Evolutionary conservation across 1,140 invertebrate species (phyloP).

Genomic region (Parapsyche elsis): DNA sequence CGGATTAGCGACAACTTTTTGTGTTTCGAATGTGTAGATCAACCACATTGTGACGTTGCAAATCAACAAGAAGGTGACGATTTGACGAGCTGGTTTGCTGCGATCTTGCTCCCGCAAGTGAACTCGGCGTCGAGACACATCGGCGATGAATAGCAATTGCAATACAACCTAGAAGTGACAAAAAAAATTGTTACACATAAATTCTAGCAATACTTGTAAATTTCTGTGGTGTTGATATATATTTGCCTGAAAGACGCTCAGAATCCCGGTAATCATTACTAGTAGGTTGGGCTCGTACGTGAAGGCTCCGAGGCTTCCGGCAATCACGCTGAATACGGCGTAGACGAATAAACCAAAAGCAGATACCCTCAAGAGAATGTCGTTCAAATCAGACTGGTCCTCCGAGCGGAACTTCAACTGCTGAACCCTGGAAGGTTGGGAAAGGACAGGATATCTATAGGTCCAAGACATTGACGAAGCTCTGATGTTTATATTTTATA

Average conservation of each 20-base stretch:
- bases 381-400: constrained; percentile 88
- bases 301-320: constrained; percentile 84
- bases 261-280: constrained; percentile 87
- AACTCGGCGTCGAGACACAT: constrained; percentile 91
- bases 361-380: constrained; percentile 89
- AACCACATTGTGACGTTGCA: constrained; percentile 96
- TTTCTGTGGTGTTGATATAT: constrained; percentile 18
- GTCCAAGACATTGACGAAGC: constrained; percentile 67
- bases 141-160: constrained; percentile 94
- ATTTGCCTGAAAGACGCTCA: constrained; percentile 84
- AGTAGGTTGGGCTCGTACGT: constrained; percentile 88
- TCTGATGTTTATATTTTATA: constrained; percentile 56
- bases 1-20: constrained; percentile 91
- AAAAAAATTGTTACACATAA: background rate
- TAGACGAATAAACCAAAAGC: constrained; percentile 93
- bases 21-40: constrained; percentile 95
- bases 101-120: constrained; percentile 90
- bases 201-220: background rate
- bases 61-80: constrained; percentile 94
- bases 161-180: constrained; percentile 76
- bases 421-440: constrained; percentile 78
- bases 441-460: constrained; percentile 63
- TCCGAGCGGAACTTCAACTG: constrained; percentile 89
- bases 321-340: constrained; percentile 92
- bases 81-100: constrained; percentile 93